A percentile compares a stretch with the other conserved stretches of the same genome.
These are phyloP conservation scores for Augochlora pura DNA, from an alignment of 1,140 invertebrate species.

Conservation along the genomic window DNA sequence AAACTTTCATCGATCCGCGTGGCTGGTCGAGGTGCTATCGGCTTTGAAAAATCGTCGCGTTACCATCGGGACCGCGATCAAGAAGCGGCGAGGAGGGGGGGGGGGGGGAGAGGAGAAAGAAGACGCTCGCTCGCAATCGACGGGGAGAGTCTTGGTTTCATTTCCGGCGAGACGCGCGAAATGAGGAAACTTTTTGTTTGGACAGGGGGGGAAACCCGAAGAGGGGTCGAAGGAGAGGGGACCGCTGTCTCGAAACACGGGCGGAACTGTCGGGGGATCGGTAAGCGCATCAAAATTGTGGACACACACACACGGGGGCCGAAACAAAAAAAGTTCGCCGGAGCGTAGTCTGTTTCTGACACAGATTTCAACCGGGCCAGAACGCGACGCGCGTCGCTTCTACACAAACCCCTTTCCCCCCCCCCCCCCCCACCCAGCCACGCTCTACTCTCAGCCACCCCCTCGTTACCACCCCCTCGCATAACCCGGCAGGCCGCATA, in stretches of 20 bases:
- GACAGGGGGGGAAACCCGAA: conserved; percentile 7
- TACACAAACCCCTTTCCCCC: no score
- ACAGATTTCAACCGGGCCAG: conserved; percentile 23
- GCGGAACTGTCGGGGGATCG: conserved; percentile 37
- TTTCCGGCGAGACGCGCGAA: conserved; percentile 18
- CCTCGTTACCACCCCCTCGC: no score
- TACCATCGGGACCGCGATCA: no score
- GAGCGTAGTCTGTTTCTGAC: conserved; percentile 32
- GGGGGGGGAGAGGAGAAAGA: no score
- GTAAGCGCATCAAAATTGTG: conserved; percentile 45
- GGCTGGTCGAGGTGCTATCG: no score
- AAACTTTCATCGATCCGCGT: no score
- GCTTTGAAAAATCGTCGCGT: not conserved
- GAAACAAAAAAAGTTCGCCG: conserved; percentile 37
- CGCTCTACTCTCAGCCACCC: no score
- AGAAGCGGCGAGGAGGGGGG: no score
- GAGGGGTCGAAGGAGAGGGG: no score
- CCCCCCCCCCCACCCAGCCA: no score
- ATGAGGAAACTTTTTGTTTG: conserved; percentile 35
- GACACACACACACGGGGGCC: not conserved
- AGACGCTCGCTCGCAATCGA: not conserved
- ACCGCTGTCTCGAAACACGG: conserved; percentile 17
- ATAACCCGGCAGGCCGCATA: not conserved
- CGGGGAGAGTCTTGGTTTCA: conserved; percentile 23
- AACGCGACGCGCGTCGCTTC: conserved; percentile 3